Conservation (phyloP, 2,113 vertebrate species). For the Conger conger region DNA sequence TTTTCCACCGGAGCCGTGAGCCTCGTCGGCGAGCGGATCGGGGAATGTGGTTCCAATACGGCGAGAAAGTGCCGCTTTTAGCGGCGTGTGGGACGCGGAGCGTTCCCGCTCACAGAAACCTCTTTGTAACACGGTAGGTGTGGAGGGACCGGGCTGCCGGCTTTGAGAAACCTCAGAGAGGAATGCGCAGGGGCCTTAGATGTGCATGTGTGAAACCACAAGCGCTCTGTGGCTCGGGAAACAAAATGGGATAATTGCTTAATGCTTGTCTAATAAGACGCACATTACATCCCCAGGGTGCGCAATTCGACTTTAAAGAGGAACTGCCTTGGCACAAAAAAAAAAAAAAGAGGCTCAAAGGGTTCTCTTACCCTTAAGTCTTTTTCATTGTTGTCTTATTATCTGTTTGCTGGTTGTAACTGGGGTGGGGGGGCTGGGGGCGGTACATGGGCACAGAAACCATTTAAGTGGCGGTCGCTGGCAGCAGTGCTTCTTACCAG, state of each 20-base stretch:
- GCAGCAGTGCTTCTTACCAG: too few relatives aligned
- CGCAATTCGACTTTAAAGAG: constrained; percentile 56
- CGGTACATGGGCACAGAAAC: background rate
- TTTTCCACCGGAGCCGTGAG: background rate
- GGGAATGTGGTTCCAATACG: background rate
- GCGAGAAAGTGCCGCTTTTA: constrained; percentile 4
- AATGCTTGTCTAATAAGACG: constrained; percentile 69
- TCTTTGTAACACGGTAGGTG: background rate
- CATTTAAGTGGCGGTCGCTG: background rate
- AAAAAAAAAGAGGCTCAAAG: constrained; percentile 2
- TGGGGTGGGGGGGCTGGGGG: background rate
- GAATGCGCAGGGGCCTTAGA: constrained; percentile 63
- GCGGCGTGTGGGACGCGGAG: background rate
- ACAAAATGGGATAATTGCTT: constrained; percentile 66
- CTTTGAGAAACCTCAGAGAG: constrained; percentile 41
- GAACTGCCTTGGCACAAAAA: constrained; percentile 46
- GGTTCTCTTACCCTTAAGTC: background rate
- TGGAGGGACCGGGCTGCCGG: background rate
- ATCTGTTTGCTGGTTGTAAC: constrained; percentile 13
- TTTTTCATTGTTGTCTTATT: background rate
- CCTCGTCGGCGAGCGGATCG: background rate
- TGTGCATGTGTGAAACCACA: constrained; percentile 65
- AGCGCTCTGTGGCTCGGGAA: constrained; percentile 58
- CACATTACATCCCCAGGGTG: constrained; percentile 65
- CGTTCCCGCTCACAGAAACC: background rate